A percentile compares a stretch with the other conserved stretches of the same genome.
Conservation (phyloP, 1,140 invertebrate species). For the Lordiphosa stackelbergi region DNA sequence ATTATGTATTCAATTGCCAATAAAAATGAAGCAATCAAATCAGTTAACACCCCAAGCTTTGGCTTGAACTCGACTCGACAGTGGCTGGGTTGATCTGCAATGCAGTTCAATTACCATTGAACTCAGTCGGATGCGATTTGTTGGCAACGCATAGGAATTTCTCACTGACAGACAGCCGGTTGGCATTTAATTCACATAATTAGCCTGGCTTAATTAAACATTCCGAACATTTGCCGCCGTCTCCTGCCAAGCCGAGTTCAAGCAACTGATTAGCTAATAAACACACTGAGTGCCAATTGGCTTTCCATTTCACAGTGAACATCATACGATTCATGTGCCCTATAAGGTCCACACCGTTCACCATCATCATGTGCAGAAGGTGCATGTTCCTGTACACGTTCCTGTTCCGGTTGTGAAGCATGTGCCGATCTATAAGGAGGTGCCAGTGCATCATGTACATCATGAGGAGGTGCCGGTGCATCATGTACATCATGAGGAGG, state of each 20-base stretch:
- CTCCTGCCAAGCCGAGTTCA: slow-evolving; percentile 39
- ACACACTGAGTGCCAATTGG: slow-evolving; percentile 42
- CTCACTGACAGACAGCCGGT: slow-evolving; percentile 30
- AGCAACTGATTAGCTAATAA: slow-evolving; percentile 64
- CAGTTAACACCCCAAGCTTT: slow-evolving; percentile 30
- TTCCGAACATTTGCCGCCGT: slow-evolving; percentile 49
- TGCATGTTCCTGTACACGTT: slow-evolving; percentile 66
- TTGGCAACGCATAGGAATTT: slow-evolving; percentile 54
- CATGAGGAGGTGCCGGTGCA: slow-evolving; percentile 68
- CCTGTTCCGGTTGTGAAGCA: slow-evolving; percentile 67
- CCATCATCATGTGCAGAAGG: slow-evolving; percentile 82
- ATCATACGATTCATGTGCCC: slow-evolving; percentile 81
- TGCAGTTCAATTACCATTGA: slow-evolving; percentile 35
- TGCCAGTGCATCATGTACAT: slow-evolving; percentile 64
- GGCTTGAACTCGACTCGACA: slow-evolving; percentile 10
- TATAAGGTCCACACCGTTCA: slow-evolving; percentile 83
- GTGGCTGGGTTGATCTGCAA: not conserved
- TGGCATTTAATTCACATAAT: slow-evolving; percentile 62
- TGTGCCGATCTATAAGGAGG: slow-evolving; percentile 67
- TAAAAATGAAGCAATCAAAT: slow-evolving; percentile 66
- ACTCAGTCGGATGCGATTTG: slow-evolving; percentile 38
- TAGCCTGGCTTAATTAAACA: slow-evolving; percentile 61
- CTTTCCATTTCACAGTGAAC: slow-evolving; percentile 78
- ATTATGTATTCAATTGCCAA: slow-evolving; percentile 49
- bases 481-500: slow-evolving; percentile 62